A percentile compares a stretch with the other conserved stretches of the same genome.
Evolutionary conservation across 2,113 vertebrate species (phyloP).

Genomic region (Tetraodon nigroviridis): DNA sequence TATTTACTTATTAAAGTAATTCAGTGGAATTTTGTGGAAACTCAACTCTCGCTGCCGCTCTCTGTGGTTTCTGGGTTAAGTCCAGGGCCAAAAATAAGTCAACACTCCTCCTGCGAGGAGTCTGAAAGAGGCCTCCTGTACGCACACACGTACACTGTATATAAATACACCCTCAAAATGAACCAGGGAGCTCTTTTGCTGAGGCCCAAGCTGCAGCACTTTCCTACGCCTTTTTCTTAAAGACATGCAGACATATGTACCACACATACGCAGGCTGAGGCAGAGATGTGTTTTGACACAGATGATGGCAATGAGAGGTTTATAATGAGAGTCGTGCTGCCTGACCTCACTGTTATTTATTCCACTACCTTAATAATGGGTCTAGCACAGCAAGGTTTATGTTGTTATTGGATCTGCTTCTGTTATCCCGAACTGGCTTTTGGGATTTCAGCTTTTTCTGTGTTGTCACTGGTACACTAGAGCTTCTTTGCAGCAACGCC

Average conservation of each 20-base stretch:
- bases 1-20: constrained; percentile 66
- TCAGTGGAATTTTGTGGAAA: constrained; percentile 66
- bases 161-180: constrained; percentile 44
- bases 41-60: constrained; percentile 42
- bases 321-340: constrained; percentile 25
- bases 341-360: constrained; percentile 30
- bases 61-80: constrained; percentile 59
- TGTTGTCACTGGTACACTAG: constrained; percentile 8
- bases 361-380: constrained; percentile 29
- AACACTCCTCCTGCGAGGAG: constrained; percentile 65
- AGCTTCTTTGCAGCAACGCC: too few relatives aligned
- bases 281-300: constrained; percentile 33
- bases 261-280: constrained; percentile 17
- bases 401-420: constrained; percentile 39
- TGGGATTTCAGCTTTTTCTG: background rate
- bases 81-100: constrained; percentile 71
- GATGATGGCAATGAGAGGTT: constrained; percentile 46
- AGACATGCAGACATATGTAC: constrained; percentile 25
- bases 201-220: constrained; percentile 41
- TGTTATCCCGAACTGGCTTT: constrained; percentile 29
- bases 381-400: background rate
- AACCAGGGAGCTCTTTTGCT: constrained; percentile 61
- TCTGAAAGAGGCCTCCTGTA: constrained; percentile 70
- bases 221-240: constrained; percentile 32
- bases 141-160: constrained; percentile 40